A percentile compares a stretch with the other conserved stretches of the same genome.
These are phyloP conservation scores for Oegoconia quadripuncta DNA, from an alignment of 2,888 invertebrate genomes.

Conservation along the genomic window DNA sequence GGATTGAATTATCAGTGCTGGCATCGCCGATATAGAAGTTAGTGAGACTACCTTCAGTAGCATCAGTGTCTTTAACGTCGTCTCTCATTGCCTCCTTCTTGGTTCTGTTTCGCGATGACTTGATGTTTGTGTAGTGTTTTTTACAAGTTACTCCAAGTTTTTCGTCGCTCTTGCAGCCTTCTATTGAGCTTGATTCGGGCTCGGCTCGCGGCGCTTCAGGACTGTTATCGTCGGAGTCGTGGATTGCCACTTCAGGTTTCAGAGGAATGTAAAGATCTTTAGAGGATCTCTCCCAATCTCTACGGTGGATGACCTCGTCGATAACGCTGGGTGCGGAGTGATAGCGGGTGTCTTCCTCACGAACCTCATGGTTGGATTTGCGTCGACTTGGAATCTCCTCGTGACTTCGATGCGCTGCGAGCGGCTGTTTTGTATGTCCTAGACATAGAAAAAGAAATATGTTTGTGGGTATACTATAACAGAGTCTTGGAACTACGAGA, in stretches of 20 bases:
- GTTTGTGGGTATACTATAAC: too few relatives aligned
- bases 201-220: slow-evolving; percentile 35
- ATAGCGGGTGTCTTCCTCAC: slow-evolving; percentile 44
- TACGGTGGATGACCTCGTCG: slow-evolving; percentile 49
- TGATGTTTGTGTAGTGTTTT: slow-evolving; percentile 65
- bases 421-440: slow-evolving; percentile 49
- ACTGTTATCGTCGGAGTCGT: slow-evolving; percentile 28
- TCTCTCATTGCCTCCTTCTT: slow-evolving; percentile 37
- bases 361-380: slow-evolving; percentile 33
- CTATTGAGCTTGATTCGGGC: slow-evolving; percentile 38
- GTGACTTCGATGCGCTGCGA: slow-evolving; percentile 61
- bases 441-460: slow-evolving; percentile 3
- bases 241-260: slow-evolving; percentile 25
- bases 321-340: slow-evolving; percentile 70
- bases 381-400: slow-evolving; percentile 56
- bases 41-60: slow-evolving; percentile 40
- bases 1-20: slow-evolving; percentile 21
- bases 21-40: slow-evolving; percentile 58
- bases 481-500: too few relatives aligned
- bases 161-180: slow-evolving; percentile 35
- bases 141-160: slow-evolving; percentile 50
- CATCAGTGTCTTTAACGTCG: slow-evolving; percentile 59
- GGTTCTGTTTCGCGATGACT: slow-evolving; percentile 49
- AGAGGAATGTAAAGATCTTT: slow-evolving; percentile 61
- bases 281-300: slow-evolving; percentile 67